Evolutionary conservation across 2,113 vertebrate species (phyloP), one percentile per base, ranked within the genome.

Genomic region (Cromileptes altivelis): DNA sequence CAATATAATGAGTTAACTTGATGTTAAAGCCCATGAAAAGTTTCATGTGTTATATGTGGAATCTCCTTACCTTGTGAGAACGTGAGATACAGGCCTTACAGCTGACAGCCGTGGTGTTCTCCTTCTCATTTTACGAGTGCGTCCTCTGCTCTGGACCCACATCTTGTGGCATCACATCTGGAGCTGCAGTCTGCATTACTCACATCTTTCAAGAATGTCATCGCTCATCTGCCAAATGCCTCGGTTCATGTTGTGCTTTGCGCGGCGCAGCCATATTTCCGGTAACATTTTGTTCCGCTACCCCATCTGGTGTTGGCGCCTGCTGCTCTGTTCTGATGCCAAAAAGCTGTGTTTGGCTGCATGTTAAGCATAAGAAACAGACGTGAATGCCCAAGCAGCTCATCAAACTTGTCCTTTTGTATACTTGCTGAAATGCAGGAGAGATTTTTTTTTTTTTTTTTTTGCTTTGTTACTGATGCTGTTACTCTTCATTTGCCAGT

Each of bases 281-380:
- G 74, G 75, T 86, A 85, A 90, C 89, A 73, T 80, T 92, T 93
- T 11, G 87, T 90, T 92, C 82, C 79, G 71, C 87, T 68, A 78
- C 33, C 84, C 88, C 93, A 92, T 93, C 89, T 91, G 89, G 56
- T 19, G 81, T 13, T 85, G 89, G 88, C 88, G 68, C 86, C 82
- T 10, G 72, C 69, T 80, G 62, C 64, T 85, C 81, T 85, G 82
- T 81, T 82, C 45, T 23, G 42, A 2, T 89, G 88, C 89, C 92
- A 91, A 61, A 75, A 89, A 76, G 58, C 86, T 65, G 80, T 86
- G 86, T 91, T 91, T 75, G 88, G 83, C 88, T 81, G 85, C 84
- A 79, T 86, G 84, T 89, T 88, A 83, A 88, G 82, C 81, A 78
- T 75, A 78, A 80, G 85, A 86, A 85, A 82, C 92, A 90, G 90